These are phyloP conservation scores for Parnassius apollo DNA, from an alignment of 2,888 invertebrate genomes.

Conservation along the genomic window DNA sequence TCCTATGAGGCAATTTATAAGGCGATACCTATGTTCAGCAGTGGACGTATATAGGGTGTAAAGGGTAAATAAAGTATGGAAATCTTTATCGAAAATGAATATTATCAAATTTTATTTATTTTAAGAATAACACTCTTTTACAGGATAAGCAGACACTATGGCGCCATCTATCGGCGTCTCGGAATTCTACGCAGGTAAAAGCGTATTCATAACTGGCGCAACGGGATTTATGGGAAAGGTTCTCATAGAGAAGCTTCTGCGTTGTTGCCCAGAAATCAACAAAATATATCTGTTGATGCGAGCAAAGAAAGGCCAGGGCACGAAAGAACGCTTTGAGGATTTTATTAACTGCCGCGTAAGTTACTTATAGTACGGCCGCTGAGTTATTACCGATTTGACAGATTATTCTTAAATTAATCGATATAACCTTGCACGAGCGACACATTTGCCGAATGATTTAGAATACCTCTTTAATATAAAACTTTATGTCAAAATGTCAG, in stretches of 20 bases:
- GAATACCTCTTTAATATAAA: too few species aligned
- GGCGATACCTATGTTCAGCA: too few species aligned
- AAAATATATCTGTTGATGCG: conserved; percentile 87
- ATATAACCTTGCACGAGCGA: too few species aligned
- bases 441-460: too few species aligned
- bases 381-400: too few species aligned
- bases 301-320: conserved; percentile 85
- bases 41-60: too few species aligned
- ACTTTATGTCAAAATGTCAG: too few species aligned
- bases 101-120: neutral
- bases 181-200: conserved; percentile 81
- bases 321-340: conserved; percentile 82
- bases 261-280: conserved; percentile 85
- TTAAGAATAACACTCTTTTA: neutral
- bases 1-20: too few species aligned
- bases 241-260: conserved; percentile 87
- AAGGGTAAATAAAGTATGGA: too few species aligned
- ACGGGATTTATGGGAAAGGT: conserved; percentile 94
- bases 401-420: too few species aligned
- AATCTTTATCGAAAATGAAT: too few species aligned
- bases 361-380: too few species aligned
- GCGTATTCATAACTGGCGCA: conserved; percentile 89
- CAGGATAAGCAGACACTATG: conserved; percentile 39
- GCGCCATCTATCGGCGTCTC: conserved; percentile 65
- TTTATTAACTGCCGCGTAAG: conserved; percentile 76